Conservation (phyloP, 2,888 invertebrate genomes). For the Tetheella fluctuosa region DNA sequence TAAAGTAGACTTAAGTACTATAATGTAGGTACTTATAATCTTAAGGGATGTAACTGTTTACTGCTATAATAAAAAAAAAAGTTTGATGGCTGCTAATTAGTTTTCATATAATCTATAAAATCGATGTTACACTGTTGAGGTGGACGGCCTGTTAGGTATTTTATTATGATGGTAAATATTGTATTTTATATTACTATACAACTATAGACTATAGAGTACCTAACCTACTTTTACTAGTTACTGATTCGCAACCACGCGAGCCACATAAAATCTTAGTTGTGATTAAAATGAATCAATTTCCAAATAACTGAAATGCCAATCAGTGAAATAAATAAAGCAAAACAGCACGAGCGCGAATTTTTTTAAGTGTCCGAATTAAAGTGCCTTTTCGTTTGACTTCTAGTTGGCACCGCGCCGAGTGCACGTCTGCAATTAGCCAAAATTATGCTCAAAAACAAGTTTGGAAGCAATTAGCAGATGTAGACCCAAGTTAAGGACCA, state of each 20-base stretch:
- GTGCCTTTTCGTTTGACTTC: constrained; percentile 58
- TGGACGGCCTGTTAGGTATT: too few relatives aligned
- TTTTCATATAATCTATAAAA: too few relatives aligned
- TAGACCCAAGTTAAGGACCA: constrained; percentile 67
- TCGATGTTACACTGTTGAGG: too few relatives aligned
- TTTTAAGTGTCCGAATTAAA: constrained; percentile 60
- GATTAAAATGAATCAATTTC: not conserved
- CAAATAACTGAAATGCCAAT: not conserved
- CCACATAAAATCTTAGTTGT: not conserved
- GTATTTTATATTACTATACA: too few relatives aligned
- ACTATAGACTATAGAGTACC: too few relatives aligned
- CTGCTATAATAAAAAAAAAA: too few relatives aligned
- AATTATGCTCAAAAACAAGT: constrained; percentile 81
- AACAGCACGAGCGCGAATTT: constrained; percentile 31
- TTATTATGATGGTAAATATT: too few relatives aligned
- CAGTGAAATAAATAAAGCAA: constrained; percentile 44
- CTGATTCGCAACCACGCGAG: too few relatives aligned
- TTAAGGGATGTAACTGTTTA: too few relatives aligned
- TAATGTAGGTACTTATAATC: too few relatives aligned
- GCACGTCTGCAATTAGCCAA: constrained; percentile 78
- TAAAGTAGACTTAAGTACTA: not conserved
- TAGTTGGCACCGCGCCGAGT: constrained; percentile 69
- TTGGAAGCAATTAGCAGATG: constrained; percentile 79
- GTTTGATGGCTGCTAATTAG: too few relatives aligned
- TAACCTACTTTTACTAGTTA: too few relatives aligned